Evolutionary conservation across 2,797 vertebrate genomes (phyloP).

Genomic region (Sitta carolinensis): DNA sequence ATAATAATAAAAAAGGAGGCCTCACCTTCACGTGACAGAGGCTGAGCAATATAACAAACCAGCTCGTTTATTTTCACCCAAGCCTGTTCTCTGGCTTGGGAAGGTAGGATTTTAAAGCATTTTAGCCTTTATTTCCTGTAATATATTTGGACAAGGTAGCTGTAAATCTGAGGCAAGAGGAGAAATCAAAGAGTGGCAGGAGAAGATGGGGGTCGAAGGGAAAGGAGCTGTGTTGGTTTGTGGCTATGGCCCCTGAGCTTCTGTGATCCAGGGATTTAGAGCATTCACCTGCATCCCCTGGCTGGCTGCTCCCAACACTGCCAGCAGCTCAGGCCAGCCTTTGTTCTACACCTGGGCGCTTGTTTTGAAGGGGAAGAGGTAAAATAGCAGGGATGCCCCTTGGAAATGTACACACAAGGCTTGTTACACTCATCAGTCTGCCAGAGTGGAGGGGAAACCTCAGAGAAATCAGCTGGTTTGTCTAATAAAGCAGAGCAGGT

Average conservation of each 20-base stretch:
- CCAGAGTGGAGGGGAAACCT: background rate
- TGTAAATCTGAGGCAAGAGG: constrained; percentile 59
- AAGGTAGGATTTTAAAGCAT: constrained; percentile 57
- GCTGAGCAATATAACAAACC: constrained; percentile 61
- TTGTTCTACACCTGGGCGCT: accelerated
- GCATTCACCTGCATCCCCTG: background rate
- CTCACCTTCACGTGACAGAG: constrained; percentile 67
- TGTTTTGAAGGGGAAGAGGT: accelerated
- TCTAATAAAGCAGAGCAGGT: background rate
- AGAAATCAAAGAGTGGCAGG: constrained; percentile 48
- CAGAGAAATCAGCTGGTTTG: background rate
- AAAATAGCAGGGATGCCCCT: background rate
- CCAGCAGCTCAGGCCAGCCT: background rate
- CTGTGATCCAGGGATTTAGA: constrained; percentile 22
- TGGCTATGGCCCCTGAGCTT: constrained; percentile 25
- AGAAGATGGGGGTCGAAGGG: constrained; percentile 52
- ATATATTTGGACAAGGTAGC: constrained; percentile 68
- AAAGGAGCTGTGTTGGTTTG: constrained; percentile 11
- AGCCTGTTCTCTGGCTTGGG: constrained; percentile 29
- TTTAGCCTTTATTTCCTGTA: constrained; percentile 69
- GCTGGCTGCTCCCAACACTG: background rate
- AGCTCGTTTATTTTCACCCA: constrained; percentile 60
- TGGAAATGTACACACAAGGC: accelerated
- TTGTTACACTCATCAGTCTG: background rate
- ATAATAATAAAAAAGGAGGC: constrained; percentile 64